Conservation (phyloP, 2,797 vertebrate species). For the Chiroxiphia lanceolata region DNA sequence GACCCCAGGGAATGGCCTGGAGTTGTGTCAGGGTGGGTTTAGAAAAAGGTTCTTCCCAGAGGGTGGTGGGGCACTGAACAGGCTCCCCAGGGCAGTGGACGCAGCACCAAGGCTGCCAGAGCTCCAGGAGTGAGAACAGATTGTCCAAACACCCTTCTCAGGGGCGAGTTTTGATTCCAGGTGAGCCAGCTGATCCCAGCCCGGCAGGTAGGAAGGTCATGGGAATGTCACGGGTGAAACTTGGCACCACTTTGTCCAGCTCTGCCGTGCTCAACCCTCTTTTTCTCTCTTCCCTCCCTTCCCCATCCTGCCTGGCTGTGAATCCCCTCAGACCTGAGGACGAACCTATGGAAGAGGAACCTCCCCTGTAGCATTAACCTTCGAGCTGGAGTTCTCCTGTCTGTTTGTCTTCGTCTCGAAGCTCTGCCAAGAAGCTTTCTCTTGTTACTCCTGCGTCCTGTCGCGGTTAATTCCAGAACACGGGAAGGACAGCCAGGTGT, state of each 20-base stretch:
- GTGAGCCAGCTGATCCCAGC: not conserved
- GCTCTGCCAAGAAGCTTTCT: slow-evolving; percentile 81
- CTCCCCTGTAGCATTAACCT: slow-evolving; percentile 84
- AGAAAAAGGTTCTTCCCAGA: not conserved
- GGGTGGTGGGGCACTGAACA: not conserved
- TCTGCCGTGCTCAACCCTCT: not conserved
- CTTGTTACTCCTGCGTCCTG: slow-evolving; percentile 72
- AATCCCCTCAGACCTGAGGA: slow-evolving; percentile 82
- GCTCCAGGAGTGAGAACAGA: not conserved
- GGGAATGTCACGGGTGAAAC: not conserved
- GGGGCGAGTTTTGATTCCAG: not conserved
- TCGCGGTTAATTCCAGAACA: slow-evolving; percentile 61
- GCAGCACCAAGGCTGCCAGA: not conserved
- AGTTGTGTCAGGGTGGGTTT: not conserved
- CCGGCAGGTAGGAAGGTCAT: not conserved
- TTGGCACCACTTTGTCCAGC: not conserved
- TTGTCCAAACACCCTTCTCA: not conserved
- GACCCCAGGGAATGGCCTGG: not conserved
- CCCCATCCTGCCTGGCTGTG: not conserved
- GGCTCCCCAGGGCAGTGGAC: not conserved
- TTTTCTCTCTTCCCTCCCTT: not conserved
- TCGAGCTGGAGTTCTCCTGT: slow-evolving; percentile 66
- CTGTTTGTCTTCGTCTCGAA: slow-evolving; percentile 81
- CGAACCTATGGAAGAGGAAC: slow-evolving; percentile 97
- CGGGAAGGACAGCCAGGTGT: slow-evolving; percentile 63